Base-by-base conservation (phyloP, 2,888 invertebrate genomes). In the Stenurella melanura region DNA sequence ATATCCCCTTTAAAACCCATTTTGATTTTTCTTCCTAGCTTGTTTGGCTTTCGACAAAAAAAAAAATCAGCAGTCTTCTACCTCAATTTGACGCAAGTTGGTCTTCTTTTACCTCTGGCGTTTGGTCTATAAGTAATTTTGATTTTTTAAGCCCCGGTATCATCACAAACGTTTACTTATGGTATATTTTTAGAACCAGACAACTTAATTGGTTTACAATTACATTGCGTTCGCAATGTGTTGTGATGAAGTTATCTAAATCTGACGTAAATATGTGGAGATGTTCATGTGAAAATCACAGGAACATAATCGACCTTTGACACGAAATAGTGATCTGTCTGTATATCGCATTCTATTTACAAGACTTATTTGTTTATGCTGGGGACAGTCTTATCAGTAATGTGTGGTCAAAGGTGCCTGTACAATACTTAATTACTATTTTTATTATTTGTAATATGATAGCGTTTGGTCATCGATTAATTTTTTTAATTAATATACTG, bases 261-360 rank as follows among this genome's bases (percentile, higher is more conserved):
- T 21, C 56, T 56, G 56, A 68, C 68, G 68, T 50, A 68, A 68
- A 68, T 68, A 34, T 30, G 34, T 18, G 56, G 30, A 30, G 56
- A 68, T 60, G 70, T 61, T 70, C 70, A 70, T 70, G 70, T 60
- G 70, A 70, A 38, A 60, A 70, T 70, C 70, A 60, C 70, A 58
- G 42, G 70, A 42, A 70, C 70, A 60, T 7, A 30, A n/a, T n/a
- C 60, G 70, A 70, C 70, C 70, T 70, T 70, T 70, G 70, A 21
- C 60, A 70, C 21, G 21, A 54, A 56, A 26, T 60, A 58, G 34
- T 58, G 57, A 15, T 34, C 38, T 70, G 34, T 70, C 58, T 70
- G 70, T 70, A 34, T 42, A 21, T 58, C 17, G 21, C 4, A 18
- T 30, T 34, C 34, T 60, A 38, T 70, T 70, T 17, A 70, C 60